Evolutionary conservation across 2,888 invertebrate species (phyloP), one percentile per base, ranked within the genome.

Genomic region (Lasioglossum morio): DNA sequence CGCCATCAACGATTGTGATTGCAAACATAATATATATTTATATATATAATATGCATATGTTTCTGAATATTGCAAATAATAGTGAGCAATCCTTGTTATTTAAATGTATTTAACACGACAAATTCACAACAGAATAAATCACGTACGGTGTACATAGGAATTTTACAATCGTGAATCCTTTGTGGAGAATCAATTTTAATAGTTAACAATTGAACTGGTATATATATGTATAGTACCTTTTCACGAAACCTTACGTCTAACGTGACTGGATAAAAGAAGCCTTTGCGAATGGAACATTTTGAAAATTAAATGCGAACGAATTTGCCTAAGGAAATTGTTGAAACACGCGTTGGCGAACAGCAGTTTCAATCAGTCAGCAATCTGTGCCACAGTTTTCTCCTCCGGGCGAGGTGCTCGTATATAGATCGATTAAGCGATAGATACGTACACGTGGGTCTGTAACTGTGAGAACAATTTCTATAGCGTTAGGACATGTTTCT

Each of bases 71-170:
- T 70, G 43, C 63, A 73, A 74, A 60, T 23, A 82, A 80, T 80
- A 72, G 76, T 79, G 12, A 40, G 23, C 57, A 34, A 34, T 43
- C 46, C 19, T 72, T 76, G 30, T 77, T 80, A 85, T 76, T 72
- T 85, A 86, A 80, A 66, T 78, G 80, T 85, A 88, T 85, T 86
- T 81, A 81, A 86, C 75, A 79, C 16, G 48, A 82, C 37, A 57
- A 77, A 83, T 84, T 82, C 74, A 85, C 60, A 82, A 86, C 57
- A 82, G 63, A 72, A 57, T 75, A 77, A 82, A 81, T 86, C 80
- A 34, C 53, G 60, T 53, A 77, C 81, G 8, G 72, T 60, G 57
- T 57, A 73, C 79, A 85, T 66, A 72, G 48, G 27, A 81, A 53
- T 75, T 43, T 63, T 16, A 75, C 34, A 37, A 84, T 82, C 27